Percentiles rank a stretch among this genome's conserved stretches.
Conservation (phyloP, 2,797 vertebrate species). For the Urosaurus nigricauda region DNA sequence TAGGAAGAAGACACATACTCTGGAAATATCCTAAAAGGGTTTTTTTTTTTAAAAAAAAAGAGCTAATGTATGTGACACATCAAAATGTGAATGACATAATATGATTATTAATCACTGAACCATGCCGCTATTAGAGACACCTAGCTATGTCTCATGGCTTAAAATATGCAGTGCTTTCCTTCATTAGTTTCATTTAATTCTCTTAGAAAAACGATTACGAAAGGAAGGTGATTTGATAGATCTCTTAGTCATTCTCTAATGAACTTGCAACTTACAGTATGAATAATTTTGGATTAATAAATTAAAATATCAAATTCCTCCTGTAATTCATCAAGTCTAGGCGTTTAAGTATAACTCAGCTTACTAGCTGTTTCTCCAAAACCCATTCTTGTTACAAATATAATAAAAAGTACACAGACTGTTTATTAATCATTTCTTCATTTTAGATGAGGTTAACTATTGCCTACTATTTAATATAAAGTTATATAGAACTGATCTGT, state of each 20-base stretch:
- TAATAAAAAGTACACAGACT: background rate
- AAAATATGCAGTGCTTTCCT: conserved; percentile 59
- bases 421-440: too few relatives aligned
- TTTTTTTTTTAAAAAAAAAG: background rate
- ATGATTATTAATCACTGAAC: conserved; percentile 75
- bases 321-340: conserved; percentile 38
- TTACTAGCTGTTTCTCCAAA: background rate
- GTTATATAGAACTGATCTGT: background rate
- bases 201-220: conserved; percentile 66
- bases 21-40: conserved; percentile 8
- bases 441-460: background rate
- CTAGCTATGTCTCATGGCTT: conserved; percentile 74
- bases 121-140: conserved; percentile 78
- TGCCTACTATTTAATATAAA: background rate
- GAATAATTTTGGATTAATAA: conserved; percentile 50
- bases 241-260: conserved; percentile 33
- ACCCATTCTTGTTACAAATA: too few relatives aligned
- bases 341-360: background rate
- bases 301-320: background rate
- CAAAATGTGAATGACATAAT: background rate
- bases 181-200: conserved; percentile 48
- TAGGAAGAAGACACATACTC: conserved; percentile 67
- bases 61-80: conserved; percentile 21
- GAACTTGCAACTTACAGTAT: conserved; percentile 46
- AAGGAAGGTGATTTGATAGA: conserved; percentile 45